Evolutionary conservation across 2,113 vertebrate species (phyloP), one percentile per base, ranked within the genome.

Genomic region (Myxocyprinus asiaticus): DNA sequence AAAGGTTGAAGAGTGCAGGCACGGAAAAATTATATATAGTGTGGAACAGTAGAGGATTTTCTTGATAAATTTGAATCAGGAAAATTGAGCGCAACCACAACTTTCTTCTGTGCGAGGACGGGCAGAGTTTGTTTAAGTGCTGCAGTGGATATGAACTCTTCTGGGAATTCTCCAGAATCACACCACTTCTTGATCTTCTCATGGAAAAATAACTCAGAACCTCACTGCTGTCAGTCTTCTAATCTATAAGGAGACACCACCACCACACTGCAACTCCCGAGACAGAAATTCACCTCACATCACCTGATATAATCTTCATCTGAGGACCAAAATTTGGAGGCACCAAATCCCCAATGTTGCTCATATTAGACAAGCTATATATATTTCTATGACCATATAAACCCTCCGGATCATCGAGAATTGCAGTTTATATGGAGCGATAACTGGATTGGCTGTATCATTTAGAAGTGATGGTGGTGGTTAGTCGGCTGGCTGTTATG

Each of bases 91-190:
- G 10, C 42, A 42, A 11, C 22, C 53, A 15, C 22, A 33, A 33
- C 22, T 33, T 33, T 33, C 22, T 33, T 33, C 22, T 33, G 22
- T 33, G 22, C 22, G 22, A 33, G 22, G 22, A 33, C 1, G 22
- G 14, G n/a, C 43, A 50, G 67, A 62, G 77, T 43, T 63, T 70
- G 14, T 78, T 61, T 69, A 43, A 70, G 53, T 65, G 78, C 78
- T 73, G 62, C 68, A 75, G 7, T 81, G 79, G 55, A 76, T 22
- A 81, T 81, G 79, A 71, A 75, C 65, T 81, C 72, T 44, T 15
- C 61, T 76, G 74, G 74, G 47, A 76, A 76, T 15, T 53, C 22
- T 61, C 33, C 79, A 61, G 22, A 76, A 44, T 48, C 43, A 61
- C n/a, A 33, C 42, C 42, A 4, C 9, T 76, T 76, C 47, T 61